phyloP scores from a whole-genome alignment of 2,113 vertebrate species.

The Anolis carolinensis region DNA sequence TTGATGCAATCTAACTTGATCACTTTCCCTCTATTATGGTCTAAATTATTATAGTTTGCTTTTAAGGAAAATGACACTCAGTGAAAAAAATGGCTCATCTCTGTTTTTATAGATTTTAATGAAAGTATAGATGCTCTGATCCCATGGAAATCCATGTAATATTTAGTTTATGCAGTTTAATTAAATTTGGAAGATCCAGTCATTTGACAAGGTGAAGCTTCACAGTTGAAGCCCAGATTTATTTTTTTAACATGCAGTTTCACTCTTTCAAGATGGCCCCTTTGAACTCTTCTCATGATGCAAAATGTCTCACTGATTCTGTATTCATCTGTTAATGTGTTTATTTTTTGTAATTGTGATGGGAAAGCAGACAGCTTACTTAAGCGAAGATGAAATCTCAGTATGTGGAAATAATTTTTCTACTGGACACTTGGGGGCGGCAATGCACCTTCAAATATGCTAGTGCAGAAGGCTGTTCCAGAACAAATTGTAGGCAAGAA shows the following conservation, averaged over 20 bases:
- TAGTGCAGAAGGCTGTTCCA: not conserved
- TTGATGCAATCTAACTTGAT: not conserved
- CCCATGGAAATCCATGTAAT: not conserved
- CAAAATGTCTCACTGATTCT: not conserved
- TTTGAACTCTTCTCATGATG: not conserved
- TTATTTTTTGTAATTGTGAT: not conserved
- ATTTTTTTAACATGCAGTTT: not conserved
- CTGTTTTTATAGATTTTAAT: not conserved
- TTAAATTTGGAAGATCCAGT: not conserved
- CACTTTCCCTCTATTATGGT: not conserved
- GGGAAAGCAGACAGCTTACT: not conserved
- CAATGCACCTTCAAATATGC: constrained; percentile 47
- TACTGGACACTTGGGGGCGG: constrained; percentile 59
- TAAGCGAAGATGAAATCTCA: not conserved
- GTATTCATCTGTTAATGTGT: not conserved
- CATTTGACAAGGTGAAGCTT: not conserved
- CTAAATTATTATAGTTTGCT: not conserved
- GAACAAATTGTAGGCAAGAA: not conserved
- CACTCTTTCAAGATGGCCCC: not conserved
- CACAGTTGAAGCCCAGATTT: fast-evolving
- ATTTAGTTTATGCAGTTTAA: too few species aligned
- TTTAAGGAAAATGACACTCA: not conserved
- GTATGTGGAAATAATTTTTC: constrained; percentile 3
- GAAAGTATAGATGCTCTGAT: not conserved
- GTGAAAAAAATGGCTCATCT: not conserved